phyloP scores from a whole-genome alignment of 2,888 invertebrate species.

The Agrochola circellaris region DNA sequence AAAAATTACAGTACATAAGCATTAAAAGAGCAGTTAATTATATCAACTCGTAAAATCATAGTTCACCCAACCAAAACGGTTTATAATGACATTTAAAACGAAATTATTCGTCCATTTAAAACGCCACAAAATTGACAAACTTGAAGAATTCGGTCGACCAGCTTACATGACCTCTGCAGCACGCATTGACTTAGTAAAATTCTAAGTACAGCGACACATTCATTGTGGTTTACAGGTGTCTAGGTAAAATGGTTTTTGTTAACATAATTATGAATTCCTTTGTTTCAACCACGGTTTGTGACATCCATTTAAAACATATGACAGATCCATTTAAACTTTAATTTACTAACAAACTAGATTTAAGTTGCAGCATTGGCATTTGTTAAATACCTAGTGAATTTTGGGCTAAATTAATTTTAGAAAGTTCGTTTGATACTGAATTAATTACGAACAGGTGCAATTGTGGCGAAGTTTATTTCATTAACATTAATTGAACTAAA shows the following conservation, averaged over 20 bases:
- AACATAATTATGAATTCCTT: slow-evolving; percentile 26
- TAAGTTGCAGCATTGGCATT: slow-evolving; percentile 19
- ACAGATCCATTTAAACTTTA: slow-evolving; percentile 11
- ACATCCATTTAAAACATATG: slow-evolving; percentile 25
- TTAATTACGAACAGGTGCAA: slow-evolving; percentile 11
- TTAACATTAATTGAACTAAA: slow-evolving; percentile 1
- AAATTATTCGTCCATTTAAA: slow-evolving; percentile 30
- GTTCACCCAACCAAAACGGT: slow-evolving; percentile 19
- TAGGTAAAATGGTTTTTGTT: slow-evolving; percentile 13
- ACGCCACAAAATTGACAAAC: slow-evolving; percentile 39
- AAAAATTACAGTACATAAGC: neutral
- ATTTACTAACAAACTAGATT: slow-evolving; percentile 31
- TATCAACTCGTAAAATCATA: slow-evolving; percentile 15
- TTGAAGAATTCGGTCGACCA: slow-evolving; percentile 28
- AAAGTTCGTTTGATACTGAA: slow-evolving; percentile 26
- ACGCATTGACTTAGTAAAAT: neutral
- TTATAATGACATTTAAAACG: slow-evolving; percentile 34
- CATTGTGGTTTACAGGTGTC: neutral
- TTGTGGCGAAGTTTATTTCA: slow-evolving; percentile 12
- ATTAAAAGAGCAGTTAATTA: slow-evolving; percentile 9
- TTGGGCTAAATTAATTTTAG: slow-evolving; percentile 13
- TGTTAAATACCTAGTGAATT: slow-evolving; percentile 29
- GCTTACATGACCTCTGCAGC: slow-evolving; percentile 23
- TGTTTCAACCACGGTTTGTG: slow-evolving; percentile 1
- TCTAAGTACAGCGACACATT: neutral